Evolutionary conservation across 1,140 invertebrate genomes (phyloP), one percentile per base, ranked within the genome.

Genomic region (Drosophila nikananu): DNA sequence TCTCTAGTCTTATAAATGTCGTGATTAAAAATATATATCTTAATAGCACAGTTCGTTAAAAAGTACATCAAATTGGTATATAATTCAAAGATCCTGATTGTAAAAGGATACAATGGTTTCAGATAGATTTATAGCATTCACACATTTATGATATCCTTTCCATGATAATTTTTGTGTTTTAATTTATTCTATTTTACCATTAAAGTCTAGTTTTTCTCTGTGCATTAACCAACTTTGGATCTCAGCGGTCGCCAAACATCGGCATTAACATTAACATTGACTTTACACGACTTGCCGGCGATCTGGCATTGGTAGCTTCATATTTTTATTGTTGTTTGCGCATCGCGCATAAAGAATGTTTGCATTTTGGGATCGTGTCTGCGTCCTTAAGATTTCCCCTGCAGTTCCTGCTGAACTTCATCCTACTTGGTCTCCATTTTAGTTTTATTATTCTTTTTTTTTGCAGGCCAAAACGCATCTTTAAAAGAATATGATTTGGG

Each of bases 261-360:
- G 78, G 80, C 75, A 82, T 83, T 75, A 81, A 87, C 89, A 92
- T 92, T 92, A 92, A 92, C 91, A 92, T 92, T 92, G 91, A 91
- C 86, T 92, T 92, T 89, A 91, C 91, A 92, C 91, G 91, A 92
- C 81, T 92, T 83, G 65, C 71, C 76, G 81, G 68, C 86, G 61
- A 73, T 81, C 74, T 73, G 70, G 82, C 78, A 58, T 83, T 83
- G 84, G 81, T 79, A 89, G 81, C 86, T 86, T 90, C 86, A 90
- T 90, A 90, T 90, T 90, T 90, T 90, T 90, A 91, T 90, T 90
- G 86, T 90, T 89, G 80, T 89, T 87, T 75, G 74, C 75, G 79
- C 84, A 87, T 90, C 89, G 86, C 57, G 64, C 75, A 77, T 84
- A 87, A 87, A 87, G 86, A 89, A 89, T 81, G 66, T 83, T 78